Conservation (phyloP, 2,888 invertebrate species). For the Zaprionus lineosus region DNA sequence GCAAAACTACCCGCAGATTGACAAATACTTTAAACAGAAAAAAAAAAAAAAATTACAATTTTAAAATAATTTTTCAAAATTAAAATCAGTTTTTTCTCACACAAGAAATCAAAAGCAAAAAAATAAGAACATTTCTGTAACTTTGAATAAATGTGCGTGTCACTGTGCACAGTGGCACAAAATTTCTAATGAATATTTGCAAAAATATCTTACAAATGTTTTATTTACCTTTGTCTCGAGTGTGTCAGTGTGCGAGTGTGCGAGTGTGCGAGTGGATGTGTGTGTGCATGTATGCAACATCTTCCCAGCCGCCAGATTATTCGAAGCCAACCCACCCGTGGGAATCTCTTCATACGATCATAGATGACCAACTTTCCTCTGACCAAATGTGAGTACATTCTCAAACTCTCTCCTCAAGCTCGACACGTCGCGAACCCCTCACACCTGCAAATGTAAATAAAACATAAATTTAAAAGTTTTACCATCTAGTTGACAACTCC, state of each 20-base stretch:
- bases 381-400: conserved; percentile 50
- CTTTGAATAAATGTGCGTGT: conserved; percentile 66
- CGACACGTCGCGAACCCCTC: no score
- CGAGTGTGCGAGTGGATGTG: conserved; percentile 18
- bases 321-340: conserved; percentile 10
- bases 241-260: not conserved
- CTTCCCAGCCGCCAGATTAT: not conserved
- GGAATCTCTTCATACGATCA: conserved; percentile 3
- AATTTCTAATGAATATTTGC: conserved; percentile 65
- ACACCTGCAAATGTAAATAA: conserved; percentile 64
- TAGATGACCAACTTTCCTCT: conserved; percentile 11
- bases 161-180: conserved; percentile 57
- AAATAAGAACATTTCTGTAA: conserved; percentile 65
- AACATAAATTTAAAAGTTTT: conserved; percentile 16
- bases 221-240: conserved; percentile 61
- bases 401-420: conserved; percentile 28
- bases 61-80: conserved; percentile 17
- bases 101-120: no score
- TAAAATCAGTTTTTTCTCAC: conserved; percentile 2
- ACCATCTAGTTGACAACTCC: no score
- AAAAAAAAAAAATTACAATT: conserved; percentile 36
- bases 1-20: conserved; percentile 58
- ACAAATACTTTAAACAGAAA: conserved; percentile 15
- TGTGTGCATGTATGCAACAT: conserved; percentile 12
- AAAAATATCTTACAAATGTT: conserved; percentile 53